Base-by-base conservation (phyloP, 1,140 invertebrate species). In the Nilaparvata lugens region DNA sequence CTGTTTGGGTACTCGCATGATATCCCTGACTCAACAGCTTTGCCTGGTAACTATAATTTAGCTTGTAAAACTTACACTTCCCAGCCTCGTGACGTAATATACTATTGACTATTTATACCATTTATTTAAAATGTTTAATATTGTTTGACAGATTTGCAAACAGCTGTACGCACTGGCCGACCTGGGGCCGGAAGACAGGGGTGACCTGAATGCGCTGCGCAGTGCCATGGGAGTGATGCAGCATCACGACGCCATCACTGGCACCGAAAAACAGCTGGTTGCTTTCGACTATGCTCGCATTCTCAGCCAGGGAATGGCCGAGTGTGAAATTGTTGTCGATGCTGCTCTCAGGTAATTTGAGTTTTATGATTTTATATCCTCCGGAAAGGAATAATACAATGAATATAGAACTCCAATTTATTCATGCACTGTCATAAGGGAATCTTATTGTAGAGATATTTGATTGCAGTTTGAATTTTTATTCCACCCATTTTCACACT, bases 201-300 rank as follows among this genome's bases (percentile, higher is more conserved):
- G 67, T 7, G 73, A 75, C 66, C 56, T 76, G 11, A 71, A 74
- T 54, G 65, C 65, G 18, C 62, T 76, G 5, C 65, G 72, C 16
- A 75, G 79, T 67, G 80, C 76, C 18, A 75, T 85, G 67, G 83
- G 79, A 23, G 76, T 88, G 1, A 77, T 81, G 65, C 84, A 88
- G 64, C 88, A 91, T 76, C 88, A 91, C 68, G 88, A 80, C 62
- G 76, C 76, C 11, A 74, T 80, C 11, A 71, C 75, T 70, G 87
- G 88, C 0, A 67, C 94, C 0, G 93, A 93, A 67, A 95, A 95
- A 68, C 85, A 96, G 74, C 82, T 88, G 52, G 93, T 97, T 0
- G 87, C 91, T 1, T 66, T 81, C 11, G 95, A 99, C 74, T 99
- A 99, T 72, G 84, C 79, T 0, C 74, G 84, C 63, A 74, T 86